Evolutionary conservation across 2,888 invertebrate species (phyloP), one percentile per base, ranked within the genome.

Genomic region (Hanleya hanleyi): DNA sequence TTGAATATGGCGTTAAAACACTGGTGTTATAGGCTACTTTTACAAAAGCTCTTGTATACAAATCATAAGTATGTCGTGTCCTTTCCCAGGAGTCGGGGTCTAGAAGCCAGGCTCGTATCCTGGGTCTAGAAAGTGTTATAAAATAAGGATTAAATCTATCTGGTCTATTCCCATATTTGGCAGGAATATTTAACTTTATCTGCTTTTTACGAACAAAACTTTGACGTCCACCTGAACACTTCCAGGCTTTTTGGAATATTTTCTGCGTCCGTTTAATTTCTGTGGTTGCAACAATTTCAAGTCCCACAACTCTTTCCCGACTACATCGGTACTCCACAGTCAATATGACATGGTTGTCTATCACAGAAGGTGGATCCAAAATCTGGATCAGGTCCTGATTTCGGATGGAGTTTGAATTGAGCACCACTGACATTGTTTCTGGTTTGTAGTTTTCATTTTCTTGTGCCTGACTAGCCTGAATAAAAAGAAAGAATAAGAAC

Each of bases 101-200:
- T 15, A 85, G 33, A 33, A 85, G 77, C 85, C 85, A 86, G 1
- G 79, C 83, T n/a, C 81, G 70, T 18, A 86, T 49, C 68, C 80
- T 83, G 2, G 80, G 76, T 15, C 69, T 67, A 12, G 66, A 66
- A 29, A 80, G 77, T 12, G 80, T 62, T 9, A 61, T 69, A 1
- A 77, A 70, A 18, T 74, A 49, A 47, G 62, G 73, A 47, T 84
- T 85, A 57, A 83, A 83, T 33, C 76, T 65, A 49, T 84, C 83
- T 33, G 83, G 84, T 67, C 82, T 78, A 68, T 80, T 84, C 1
- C 75, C 80, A 33, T 83, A 29, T 26, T 74, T 64, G 26, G 75
- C 75, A 7, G 81, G 76, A 15, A 85, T 33, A 32, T 74, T 72
- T 29, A 84, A 64, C 69, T 68, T 74, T 9, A 84, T 69, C 36